These are phyloP conservation scores for Ommatoiulus sabulosus DNA, from an alignment of 2,888 invertebrate species.

Conservation along the genomic window DNA sequence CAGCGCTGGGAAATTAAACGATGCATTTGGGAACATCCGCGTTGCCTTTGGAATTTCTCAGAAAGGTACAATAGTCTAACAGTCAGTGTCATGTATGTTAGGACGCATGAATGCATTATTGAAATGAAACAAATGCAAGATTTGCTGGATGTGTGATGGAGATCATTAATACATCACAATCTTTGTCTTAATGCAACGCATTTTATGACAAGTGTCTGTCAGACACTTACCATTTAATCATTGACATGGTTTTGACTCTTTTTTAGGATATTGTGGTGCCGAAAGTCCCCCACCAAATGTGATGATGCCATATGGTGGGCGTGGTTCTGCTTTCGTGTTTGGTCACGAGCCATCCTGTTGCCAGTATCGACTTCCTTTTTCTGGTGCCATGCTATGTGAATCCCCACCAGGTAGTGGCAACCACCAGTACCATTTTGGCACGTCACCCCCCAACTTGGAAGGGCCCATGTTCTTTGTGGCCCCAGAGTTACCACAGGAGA, in stretches of 20 bases:
- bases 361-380: slow-evolving; percentile 39
- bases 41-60: slow-evolving; percentile 58
- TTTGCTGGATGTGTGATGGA: too few species aligned
- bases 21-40: slow-evolving; percentile 54
- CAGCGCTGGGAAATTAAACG: slow-evolving; percentile 57
- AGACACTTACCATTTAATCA: neutral
- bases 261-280: slow-evolving; percentile 57
- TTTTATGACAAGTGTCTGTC: too few species aligned
- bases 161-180: too few species aligned
- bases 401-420: slow-evolving; percentile 31
- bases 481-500: slow-evolving; percentile 95
- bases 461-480: slow-evolving; percentile 81
- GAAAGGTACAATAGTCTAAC: neutral
- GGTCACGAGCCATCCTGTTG: neutral
- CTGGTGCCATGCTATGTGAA: slow-evolving; percentile 33
- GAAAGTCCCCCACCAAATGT: slow-evolving; percentile 27
- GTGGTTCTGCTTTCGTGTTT: neutral
- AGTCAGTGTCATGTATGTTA: too few species aligned
- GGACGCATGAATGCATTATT: too few species aligned
- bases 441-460: slow-evolving; percentile 67
- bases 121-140: too few species aligned
- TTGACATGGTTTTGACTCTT: neutral
- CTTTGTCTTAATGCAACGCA: too few species aligned
- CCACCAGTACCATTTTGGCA: slow-evolving; percentile 58
- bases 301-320: slow-evolving; percentile 22